Evolutionary conservation across 2,113 vertebrate species (phyloP).

Genomic region (Sprattus sprattus): DNA sequence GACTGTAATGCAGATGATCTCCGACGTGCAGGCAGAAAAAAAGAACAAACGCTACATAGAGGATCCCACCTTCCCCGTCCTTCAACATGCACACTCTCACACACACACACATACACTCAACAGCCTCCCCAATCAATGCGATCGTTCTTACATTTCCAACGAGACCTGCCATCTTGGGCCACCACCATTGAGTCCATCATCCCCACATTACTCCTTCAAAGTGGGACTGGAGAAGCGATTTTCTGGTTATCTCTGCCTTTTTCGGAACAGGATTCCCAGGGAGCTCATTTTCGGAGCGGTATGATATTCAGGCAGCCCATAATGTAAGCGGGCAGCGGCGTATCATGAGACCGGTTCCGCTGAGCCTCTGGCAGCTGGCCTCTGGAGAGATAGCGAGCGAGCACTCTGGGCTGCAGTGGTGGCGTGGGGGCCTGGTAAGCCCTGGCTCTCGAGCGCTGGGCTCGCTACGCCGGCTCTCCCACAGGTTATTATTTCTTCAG

Average conservation of each 20-base stretch:
- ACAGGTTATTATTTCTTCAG: not conserved
- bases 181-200: not conserved
- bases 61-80: not conserved
- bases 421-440: not conserved
- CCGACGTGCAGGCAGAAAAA: not conserved
- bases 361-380: not conserved
- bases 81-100: too few species aligned
- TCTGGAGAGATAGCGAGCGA: not conserved
- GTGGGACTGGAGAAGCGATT: not conserved
- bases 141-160: not conserved
- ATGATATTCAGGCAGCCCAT: not conserved
- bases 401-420: not conserved
- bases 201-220: not conserved
- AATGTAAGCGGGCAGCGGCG: constrained; percentile 8
- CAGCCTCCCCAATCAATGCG: not conserved
- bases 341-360: constrained; percentile 4
- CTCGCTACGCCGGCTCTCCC: not conserved
- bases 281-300: not conserved
- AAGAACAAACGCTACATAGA: not conserved
- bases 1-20: too few species aligned
- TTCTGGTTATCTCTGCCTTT: not conserved
- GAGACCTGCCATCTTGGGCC: not conserved
- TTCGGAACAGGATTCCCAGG: not conserved
- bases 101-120: too few species aligned
- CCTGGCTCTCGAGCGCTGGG: not conserved